Conservation (phyloP, 2,888 invertebrate genomes). For the Nasonovia ribisnigri region DNA sequence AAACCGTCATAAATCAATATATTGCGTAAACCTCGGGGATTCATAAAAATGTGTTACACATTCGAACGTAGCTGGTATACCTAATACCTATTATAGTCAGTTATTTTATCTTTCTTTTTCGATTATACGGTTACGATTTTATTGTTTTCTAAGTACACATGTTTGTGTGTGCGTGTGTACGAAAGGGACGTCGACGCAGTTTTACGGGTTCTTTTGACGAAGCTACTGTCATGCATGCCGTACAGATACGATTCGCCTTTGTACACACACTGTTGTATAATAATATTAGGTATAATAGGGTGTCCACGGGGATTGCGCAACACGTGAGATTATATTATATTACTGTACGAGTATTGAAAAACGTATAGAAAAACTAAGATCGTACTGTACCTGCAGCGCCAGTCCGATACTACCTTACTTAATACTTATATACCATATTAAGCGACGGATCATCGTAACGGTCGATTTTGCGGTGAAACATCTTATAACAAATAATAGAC, state of each 20-base stretch:
- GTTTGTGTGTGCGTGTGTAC: not conserved
- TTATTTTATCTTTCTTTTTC: conserved; percentile 35
- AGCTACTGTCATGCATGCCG: conserved; percentile 47
- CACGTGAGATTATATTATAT: not conserved
- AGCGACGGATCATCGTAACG: not conserved
- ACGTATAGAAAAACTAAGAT: not conserved
- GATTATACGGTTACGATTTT: conserved; percentile 32
- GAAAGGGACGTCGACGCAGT: conserved; percentile 19
- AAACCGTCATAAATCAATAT: conserved; percentile 54
- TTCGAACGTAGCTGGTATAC: not conserved
- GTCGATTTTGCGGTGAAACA: conserved; percentile 1
- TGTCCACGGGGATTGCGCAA: conserved; percentile 21
- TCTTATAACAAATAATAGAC: conserved; percentile 4
- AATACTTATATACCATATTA: not conserved
- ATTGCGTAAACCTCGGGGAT: conserved; percentile 59
- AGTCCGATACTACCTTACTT: not conserved
- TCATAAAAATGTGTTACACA: conserved; percentile 44
- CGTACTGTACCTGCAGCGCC: conserved; percentile 21
- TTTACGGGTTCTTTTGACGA: conserved; percentile 51
- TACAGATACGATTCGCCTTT: not conserved
- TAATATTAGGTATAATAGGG: not conserved
- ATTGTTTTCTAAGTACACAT: conserved; percentile 42
- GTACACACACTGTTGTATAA: not conserved
- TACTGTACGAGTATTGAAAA: not conserved
- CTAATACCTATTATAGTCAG: not conserved